phyloP scores from a whole-genome alignment of 2,797 vertebrate genomes.

The Anableps anableps region DNA sequence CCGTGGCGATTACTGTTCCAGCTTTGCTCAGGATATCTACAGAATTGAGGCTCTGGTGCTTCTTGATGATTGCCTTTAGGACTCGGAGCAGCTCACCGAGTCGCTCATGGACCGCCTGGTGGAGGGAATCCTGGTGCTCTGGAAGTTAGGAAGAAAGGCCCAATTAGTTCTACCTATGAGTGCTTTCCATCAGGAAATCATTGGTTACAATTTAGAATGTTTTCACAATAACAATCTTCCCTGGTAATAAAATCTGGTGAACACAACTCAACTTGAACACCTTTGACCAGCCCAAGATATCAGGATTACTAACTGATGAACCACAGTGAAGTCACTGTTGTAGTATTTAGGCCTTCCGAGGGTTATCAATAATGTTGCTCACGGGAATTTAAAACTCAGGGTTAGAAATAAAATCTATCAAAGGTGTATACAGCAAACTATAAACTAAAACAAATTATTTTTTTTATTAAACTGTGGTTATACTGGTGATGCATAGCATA shows the following conservation, averaged over 20 bases:
- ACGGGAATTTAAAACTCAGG: neutral
- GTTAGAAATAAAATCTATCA: neutral
- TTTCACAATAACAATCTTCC: neutral
- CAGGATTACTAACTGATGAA: neutral
- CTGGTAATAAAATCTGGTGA: neutral
- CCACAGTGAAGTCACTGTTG: neutral
- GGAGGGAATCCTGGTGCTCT: constrained; percentile 90
- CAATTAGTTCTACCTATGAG: neutral
- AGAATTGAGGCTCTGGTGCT: constrained; percentile 94
- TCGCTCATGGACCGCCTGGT: constrained; percentile 91
- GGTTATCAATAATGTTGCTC: neutral
- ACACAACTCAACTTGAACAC: constrained; percentile 4
- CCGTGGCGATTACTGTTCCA: constrained; percentile 92
- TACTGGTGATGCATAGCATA: neutral
- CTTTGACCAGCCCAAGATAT: constrained; percentile 19
- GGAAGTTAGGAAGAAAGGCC: constrained; percentile 33
- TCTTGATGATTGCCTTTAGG: constrained; percentile 90
- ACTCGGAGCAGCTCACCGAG: constrained; percentile 92
- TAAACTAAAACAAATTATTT: too few species aligned
- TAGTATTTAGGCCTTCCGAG: neutral
- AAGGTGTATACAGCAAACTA: neutral
- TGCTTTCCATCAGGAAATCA: neutral
- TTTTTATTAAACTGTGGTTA: neutral
- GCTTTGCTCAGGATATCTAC: constrained; percentile 95
- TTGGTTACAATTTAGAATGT: neutral